Evolutionary conservation across 2,113 vertebrate genomes (phyloP).

Genomic region (Capricornis sumatraensis): DNA sequence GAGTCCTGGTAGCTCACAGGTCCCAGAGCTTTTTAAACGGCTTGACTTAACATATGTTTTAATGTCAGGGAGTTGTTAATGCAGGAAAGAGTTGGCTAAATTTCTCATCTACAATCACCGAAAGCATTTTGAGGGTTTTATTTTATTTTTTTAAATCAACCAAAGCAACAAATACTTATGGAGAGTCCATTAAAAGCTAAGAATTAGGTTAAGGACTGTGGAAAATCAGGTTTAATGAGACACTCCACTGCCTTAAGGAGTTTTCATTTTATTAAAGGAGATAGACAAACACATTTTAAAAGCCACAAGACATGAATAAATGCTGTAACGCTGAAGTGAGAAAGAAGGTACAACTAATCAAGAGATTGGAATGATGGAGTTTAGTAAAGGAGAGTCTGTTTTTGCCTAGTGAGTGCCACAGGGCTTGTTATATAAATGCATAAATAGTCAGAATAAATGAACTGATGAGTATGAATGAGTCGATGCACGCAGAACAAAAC

Average conservation of each 20-base stretch:
- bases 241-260: background rate
- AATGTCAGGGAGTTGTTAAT: background rate
- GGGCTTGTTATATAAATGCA: background rate
- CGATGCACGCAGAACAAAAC: background rate
- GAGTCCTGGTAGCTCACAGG: background rate
- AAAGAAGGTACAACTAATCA: background rate
- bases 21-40: background rate
- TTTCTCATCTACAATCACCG: background rate
- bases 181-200: background rate
- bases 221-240: conserved; percentile 31
- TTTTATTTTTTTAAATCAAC: background rate
- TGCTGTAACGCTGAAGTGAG: background rate
- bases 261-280: background rate
- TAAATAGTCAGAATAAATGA: background rate
- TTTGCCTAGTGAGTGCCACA: background rate
- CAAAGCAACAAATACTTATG: background rate
- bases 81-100: background rate
- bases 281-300: background rate
- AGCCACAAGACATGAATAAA: background rate
- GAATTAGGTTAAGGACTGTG: background rate
- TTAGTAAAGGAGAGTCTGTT: background rate
- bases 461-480: background rate
- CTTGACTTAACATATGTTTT: background rate
- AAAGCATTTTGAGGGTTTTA: background rate
- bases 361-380: background rate